A percentile compares a stretch with the other conserved stretches of the same genome.
Evolutionary conservation across 2,888 invertebrate species (phyloP).

Genomic region (Rotaria sp.): DNA sequence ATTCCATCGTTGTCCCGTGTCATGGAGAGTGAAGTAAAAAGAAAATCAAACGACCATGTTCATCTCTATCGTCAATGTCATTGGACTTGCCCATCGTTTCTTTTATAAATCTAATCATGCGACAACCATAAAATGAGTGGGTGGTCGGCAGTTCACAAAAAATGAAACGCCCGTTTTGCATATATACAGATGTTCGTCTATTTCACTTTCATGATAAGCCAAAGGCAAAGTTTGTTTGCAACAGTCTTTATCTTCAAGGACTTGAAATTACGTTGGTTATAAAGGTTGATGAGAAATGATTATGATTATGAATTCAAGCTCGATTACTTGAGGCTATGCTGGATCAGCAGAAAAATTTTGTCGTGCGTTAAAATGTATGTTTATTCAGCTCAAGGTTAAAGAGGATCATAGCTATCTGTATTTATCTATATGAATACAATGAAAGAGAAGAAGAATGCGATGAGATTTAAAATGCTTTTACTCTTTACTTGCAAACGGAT

Average conservation of each 20-base stretch:
- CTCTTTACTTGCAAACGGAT: background rate
- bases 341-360: background rate
- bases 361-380: slow-evolving; percentile 4
- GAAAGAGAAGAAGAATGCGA: background rate
- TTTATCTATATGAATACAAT: background rate
- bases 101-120: slow-evolving; percentile 12
- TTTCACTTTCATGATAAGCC: slow-evolving; percentile 24
- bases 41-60: slow-evolving; percentile 6
- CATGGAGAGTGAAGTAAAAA: background rate
- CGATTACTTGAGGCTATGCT: background rate
- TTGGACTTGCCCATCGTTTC: background rate
- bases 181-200: background rate
- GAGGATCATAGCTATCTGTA: background rate
- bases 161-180: slow-evolving; percentile 12
- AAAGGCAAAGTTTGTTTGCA: slow-evolving; percentile 3
- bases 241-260: background rate
- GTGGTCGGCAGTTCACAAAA: slow-evolving; percentile 16
- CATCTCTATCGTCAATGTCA: background rate
- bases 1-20: background rate
- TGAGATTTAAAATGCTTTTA: slow-evolving; percentile 5
- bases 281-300: background rate
- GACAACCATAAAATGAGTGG: slow-evolving; percentile 10
- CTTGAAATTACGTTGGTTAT: background rate
- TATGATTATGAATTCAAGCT: background rate
- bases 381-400: background rate